Conservation (phyloP, 1,140 invertebrate genomes). For the Tetramorium alpestre region DNA sequence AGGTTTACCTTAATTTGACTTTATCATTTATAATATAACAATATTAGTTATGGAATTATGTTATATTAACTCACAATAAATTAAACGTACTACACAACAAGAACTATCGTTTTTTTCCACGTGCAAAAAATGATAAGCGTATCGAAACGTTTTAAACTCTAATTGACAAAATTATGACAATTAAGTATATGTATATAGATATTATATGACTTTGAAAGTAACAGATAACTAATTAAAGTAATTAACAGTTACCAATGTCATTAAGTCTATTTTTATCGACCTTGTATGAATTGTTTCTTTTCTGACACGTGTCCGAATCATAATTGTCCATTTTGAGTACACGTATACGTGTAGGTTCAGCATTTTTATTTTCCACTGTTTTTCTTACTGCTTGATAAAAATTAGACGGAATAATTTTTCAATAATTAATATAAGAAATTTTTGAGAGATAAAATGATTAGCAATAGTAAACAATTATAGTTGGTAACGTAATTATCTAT, state of each 20-base stretch:
- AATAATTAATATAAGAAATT: not conserved
- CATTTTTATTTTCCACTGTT: not conserved
- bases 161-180: not conserved
- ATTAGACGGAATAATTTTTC: not conserved
- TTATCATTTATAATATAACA: not conserved
- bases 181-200: not conserved
- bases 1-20: too few species aligned
- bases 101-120: not conserved
- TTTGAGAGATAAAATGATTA: not conserved
- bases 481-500: not conserved
- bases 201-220: not conserved
- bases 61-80: not conserved
- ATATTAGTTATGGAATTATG: not conserved
- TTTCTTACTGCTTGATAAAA: not conserved
- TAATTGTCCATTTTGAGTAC: conserved; percentile 9
- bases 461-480: not conserved
- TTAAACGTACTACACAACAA: not conserved
- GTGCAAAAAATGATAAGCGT: not conserved
- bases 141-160: conserved; percentile 3
- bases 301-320: not conserved
- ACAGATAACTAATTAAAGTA: conserved; percentile 19
- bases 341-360: not conserved
- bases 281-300: conserved; percentile 48
- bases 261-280: conserved; percentile 7
- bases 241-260: conserved; percentile 52